These are phyloP conservation scores for Zaprionus bogoriensis DNA, from an alignment of 2,888 invertebrate genomes.

Conservation along the genomic window DNA sequence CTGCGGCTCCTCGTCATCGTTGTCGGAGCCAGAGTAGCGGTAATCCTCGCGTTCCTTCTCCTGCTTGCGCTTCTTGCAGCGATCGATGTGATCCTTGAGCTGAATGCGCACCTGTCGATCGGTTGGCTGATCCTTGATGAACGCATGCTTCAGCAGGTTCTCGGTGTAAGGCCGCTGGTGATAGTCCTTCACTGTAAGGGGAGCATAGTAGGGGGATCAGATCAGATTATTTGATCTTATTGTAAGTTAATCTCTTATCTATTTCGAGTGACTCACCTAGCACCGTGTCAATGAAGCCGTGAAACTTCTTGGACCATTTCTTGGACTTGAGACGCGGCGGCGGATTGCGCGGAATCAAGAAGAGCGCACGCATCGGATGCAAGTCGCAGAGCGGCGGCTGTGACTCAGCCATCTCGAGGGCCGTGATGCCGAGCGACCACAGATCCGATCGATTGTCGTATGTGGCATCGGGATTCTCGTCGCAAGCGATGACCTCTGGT, in stretches of 20 bases:
- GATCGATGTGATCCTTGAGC: constrained; percentile 99
- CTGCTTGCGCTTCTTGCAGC: constrained; percentile 96
- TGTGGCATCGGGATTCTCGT: constrained; percentile 99
- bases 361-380: constrained; percentile 99
- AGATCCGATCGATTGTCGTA: constrained; percentile 98
- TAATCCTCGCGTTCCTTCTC: constrained; percentile 92
- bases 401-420: constrained; percentile 99
- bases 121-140: constrained; percentile 99
- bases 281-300: constrained; percentile 98
- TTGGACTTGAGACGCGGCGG: constrained; percentile 98
- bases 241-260: neutral
- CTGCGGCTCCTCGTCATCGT: constrained; percentile 96
- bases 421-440: constrained; percentile 97
- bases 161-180: constrained; percentile 99
- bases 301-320: constrained; percentile 99
- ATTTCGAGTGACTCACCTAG: constrained; percentile 83
- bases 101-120: constrained; percentile 99
- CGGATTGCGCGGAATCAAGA: constrained; percentile 98
- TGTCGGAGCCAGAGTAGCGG: constrained; percentile 97
- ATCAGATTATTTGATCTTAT: too few relatives aligned
- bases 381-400: constrained; percentile 99
- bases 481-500: constrained; percentile 99
- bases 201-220: neutral
- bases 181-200: constrained; percentile 94
- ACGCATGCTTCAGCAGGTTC: constrained; percentile 97